Evolutionary conservation across 2,113 vertebrate genomes (phyloP).

Genomic region (Sitta europaea): DNA sequence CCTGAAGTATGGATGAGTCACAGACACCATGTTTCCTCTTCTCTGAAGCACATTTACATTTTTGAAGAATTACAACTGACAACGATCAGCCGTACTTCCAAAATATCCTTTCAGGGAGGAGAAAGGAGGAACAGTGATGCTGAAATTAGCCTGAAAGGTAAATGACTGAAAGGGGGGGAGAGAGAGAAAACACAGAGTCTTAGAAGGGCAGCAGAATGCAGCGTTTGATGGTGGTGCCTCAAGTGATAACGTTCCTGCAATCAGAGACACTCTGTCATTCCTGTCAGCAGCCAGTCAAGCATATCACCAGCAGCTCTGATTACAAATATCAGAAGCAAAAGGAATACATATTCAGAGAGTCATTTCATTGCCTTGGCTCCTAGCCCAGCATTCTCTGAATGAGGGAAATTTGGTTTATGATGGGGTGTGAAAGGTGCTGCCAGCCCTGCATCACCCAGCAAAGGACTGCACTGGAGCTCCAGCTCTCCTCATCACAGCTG

Average conservation of each 20-base stretch:
- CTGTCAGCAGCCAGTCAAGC: neutral
- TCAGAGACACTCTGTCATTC: neutral
- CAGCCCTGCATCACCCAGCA: neutral
- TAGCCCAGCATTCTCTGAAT: neutral
- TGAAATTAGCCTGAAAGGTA: neutral
- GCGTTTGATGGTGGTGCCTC: neutral
- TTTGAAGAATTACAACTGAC: neutral
- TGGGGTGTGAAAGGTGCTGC: neutral
- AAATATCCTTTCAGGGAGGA: neutral
- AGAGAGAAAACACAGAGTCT: neutral
- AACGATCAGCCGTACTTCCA: neutral
- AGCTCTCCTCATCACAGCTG: neutral
- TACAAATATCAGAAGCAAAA: neutral
- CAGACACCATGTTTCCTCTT: neutral
- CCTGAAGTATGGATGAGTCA: neutral
- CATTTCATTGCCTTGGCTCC: neutral
- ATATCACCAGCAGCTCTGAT: neutral
- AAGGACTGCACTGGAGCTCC: too few species aligned
- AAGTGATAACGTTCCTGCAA: neutral
- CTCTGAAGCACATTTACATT: neutral
- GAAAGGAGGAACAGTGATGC: neutral
- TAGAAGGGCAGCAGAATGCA: neutral
- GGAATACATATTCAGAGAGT: neutral
- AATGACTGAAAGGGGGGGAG: neutral
- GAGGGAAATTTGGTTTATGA: neutral